Percentiles rank a stretch among this genome's conserved stretches.
Evolutionary conservation across 1,140 invertebrate genomes (phyloP).

Genomic region (Acromyrmex charruanus): DNA sequence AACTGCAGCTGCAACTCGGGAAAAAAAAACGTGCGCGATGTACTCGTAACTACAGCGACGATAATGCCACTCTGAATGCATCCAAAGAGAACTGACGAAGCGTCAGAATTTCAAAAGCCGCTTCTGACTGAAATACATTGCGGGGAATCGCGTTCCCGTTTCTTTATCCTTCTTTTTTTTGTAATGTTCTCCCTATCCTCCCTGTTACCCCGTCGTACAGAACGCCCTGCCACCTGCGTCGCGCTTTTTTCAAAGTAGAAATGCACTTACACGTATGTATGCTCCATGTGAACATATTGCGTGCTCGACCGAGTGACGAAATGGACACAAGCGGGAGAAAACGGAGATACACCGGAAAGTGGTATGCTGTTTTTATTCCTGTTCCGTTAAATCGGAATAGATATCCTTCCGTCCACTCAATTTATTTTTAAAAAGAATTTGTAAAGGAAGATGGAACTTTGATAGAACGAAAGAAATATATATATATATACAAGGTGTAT

Average conservation of each 20-base stretch:
- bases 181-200: not conserved
- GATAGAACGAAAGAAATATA: not conserved
- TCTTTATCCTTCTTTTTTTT: slow-evolving; percentile 56
- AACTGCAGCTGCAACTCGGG: slow-evolving; percentile 59
- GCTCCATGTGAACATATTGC: slow-evolving; percentile 44
- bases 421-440: not conserved
- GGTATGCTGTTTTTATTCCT: slow-evolving; percentile 46
- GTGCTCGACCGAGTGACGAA: slow-evolving; percentile 53
- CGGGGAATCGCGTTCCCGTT: slow-evolving; percentile 74
- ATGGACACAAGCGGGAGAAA: slow-evolving; percentile 32
- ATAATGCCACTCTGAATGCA: slow-evolving; percentile 78
- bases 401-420: not conserved
- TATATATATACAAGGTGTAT: too few species aligned
- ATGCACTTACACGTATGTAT: slow-evolving; percentile 43
- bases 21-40: slow-evolving; percentile 59
- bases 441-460: not conserved
- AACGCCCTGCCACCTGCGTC: slow-evolving; percentile 40
- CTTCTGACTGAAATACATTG: slow-evolving; percentile 73
- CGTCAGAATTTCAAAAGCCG: slow-evolving; percentile 79
- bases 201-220: not conserved
- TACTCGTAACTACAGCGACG: slow-evolving; percentile 74
- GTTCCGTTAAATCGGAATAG: slow-evolving; percentile 34
- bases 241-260: slow-evolving; percentile 61
- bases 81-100: slow-evolving; percentile 78
- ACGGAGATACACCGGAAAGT: slow-evolving; percentile 31